Evolutionary conservation across 1,140 invertebrate genomes (phyloP), one percentile per base, ranked within the genome.

Genomic region (Meloidogyne floridensis): DNA sequence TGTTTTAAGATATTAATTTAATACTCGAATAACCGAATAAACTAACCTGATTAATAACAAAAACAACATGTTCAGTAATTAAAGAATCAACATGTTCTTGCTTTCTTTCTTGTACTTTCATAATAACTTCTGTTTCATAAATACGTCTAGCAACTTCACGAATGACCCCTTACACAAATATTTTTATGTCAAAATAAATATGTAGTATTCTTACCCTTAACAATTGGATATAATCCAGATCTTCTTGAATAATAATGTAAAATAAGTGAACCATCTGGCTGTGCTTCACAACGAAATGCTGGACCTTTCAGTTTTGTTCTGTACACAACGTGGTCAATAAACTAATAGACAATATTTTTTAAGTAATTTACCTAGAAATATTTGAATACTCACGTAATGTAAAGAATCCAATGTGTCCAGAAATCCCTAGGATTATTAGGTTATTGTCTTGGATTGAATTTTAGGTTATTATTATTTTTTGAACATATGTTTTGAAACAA

Each of bases 211-310:
- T 65, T 65, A 91, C 91, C 91, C 83, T 90, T 90, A 11, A 91
- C 91, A 81, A 92, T 91, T 11, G 91, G 91, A 83, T 91, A 91
- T 3, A 91, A 83, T 0, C 90, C 91, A 10, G 82, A 85, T 18
- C 91, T 76, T 51, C 85, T 87, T 8, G 90, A 91, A 82, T 92
- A 92, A 80, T 91, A 92, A 84, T 91, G 91, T 13, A 87, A 80
- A 43, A 84, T 69, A n/a, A 91, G 81, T 10, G 85, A 85, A 8
- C 90, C 91, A 82, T 91, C 89, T 9, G 83, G 75, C 42, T 88
- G 86, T 11, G 83, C 80, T 71, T 92, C 91, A 84, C 91, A 91
- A 71, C 91, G 91, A 76, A 91, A 90, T 42, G 88, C 87, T 1
- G 88, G 89, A 7, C 88, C 88, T 80, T 89, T 86, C 7, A 90